phyloP scores from a whole-genome alignment of 2,113 vertebrate genomes.

The cat (Felis catus) region F.catus_Fca126_mat1.0 CM031416.1:52041001-52041500 shows the following conservation, averaged over 20 bases:
- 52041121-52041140: not conserved
- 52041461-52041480: not conserved
- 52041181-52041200: not conserved
- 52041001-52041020: not conserved
- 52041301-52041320: not conserved
- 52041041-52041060: not conserved
- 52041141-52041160: not conserved
- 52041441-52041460: not conserved
- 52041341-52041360: not conserved
- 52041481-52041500: not conserved
- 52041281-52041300: accelerated
- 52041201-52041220: not conserved
- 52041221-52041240: not conserved
- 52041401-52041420: not conserved
- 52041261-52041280: not conserved
- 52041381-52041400: not conserved
- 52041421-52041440: not conserved
- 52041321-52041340: not conserved
- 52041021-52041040: not conserved
- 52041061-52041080: not conserved
- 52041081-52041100: not conserved
- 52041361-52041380: not conserved
- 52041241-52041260: not conserved
- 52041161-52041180: not conserved
- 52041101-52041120: not conserved